Evolutionary conservation across 1,140 invertebrate species (phyloP).

Genomic region (Saccostrea cuccullata): DNA sequence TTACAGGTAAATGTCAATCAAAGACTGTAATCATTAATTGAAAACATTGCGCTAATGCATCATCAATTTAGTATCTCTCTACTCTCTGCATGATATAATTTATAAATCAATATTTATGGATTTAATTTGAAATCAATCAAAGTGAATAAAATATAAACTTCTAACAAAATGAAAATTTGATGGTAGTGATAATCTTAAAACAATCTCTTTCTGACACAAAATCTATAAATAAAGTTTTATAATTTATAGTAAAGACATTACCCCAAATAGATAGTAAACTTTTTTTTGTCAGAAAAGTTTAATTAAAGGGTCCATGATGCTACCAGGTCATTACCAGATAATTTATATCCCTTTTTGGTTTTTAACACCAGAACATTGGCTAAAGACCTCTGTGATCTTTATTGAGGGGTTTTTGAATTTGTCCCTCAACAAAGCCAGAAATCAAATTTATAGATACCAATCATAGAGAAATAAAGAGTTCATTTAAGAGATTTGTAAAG

Average conservation of each 20-base stretch:
- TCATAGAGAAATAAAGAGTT: constrained; percentile 23
- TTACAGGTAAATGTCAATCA: not conserved
- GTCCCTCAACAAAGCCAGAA: constrained; percentile 15
- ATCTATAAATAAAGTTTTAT: too few relatives aligned
- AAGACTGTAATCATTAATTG: not conserved
- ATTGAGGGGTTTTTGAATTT: constrained; percentile 15
- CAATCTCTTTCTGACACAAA: too few relatives aligned
- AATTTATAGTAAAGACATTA: too few relatives aligned
- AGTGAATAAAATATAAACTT: too few relatives aligned
- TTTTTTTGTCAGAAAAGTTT: not conserved
- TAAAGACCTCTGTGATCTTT: constrained; percentile 35
- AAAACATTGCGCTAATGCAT: not conserved
- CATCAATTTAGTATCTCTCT: not conserved
- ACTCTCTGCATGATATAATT: not conserved
- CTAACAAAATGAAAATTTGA: too few relatives aligned
- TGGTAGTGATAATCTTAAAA: too few relatives aligned
- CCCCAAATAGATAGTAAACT: too few relatives aligned
- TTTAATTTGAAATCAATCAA: too few relatives aligned
- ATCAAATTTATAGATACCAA: constrained; percentile 36
- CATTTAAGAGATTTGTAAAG: constrained; percentile 16
- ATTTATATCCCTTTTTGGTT: constrained; percentile 15
- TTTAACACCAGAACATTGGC: not conserved
- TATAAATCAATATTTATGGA: not conserved
- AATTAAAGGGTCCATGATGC: not conserved
- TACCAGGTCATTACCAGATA: constrained; percentile 2